These are phyloP conservation scores for Saxicola maurus DNA, from an alignment of 2,797 vertebrate genomes.

Conservation along the genomic window DNA sequence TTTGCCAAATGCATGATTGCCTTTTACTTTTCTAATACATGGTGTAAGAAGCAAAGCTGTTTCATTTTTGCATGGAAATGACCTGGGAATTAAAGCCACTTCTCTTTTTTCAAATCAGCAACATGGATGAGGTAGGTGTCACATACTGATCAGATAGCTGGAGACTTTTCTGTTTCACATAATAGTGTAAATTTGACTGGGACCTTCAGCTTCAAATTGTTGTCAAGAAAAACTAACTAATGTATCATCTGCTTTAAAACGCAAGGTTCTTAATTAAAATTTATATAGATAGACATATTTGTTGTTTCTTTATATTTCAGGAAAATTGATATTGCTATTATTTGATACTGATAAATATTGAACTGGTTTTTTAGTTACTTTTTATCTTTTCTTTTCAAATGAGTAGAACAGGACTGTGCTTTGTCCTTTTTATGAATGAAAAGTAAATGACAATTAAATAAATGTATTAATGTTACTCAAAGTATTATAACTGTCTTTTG, in stretches of 20 bases:
- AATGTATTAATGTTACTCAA: conserved; percentile 80
- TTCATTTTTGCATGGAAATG: conserved; percentile 80
- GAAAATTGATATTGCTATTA: conserved; percentile 73
- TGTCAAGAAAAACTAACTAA: conserved; percentile 71
- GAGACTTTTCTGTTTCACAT: conserved; percentile 65
- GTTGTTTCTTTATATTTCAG: conserved; percentile 79
- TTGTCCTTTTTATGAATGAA: conserved; percentile 80
- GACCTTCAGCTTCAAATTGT: conserved; percentile 76
- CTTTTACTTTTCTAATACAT: conserved; percentile 77
- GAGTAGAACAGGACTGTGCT: conserved; percentile 74
- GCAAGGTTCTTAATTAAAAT: conserved; percentile 77
- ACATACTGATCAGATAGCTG: conserved; percentile 58
- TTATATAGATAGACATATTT: conserved; percentile 75
- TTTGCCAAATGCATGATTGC: conserved; percentile 92
- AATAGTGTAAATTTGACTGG: conserved; percentile 74
- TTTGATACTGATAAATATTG: conserved; percentile 77
- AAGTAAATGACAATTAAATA: conserved; percentile 79
- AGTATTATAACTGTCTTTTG: conserved; percentile 68
- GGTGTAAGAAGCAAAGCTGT: conserved; percentile 69
- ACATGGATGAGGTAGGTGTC: conserved; percentile 57
- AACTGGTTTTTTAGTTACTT: conserved; percentile 76
- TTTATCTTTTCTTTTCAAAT: conserved; percentile 75
- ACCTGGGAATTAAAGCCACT: conserved; percentile 62
- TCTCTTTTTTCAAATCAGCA: conserved; percentile 52
- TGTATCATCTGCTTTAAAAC: conserved; percentile 77